Evolutionary conservation across 1,140 invertebrate species (phyloP), one percentile per base, ranked within the genome.

Genomic region (Drosophila ananassae): DNA sequence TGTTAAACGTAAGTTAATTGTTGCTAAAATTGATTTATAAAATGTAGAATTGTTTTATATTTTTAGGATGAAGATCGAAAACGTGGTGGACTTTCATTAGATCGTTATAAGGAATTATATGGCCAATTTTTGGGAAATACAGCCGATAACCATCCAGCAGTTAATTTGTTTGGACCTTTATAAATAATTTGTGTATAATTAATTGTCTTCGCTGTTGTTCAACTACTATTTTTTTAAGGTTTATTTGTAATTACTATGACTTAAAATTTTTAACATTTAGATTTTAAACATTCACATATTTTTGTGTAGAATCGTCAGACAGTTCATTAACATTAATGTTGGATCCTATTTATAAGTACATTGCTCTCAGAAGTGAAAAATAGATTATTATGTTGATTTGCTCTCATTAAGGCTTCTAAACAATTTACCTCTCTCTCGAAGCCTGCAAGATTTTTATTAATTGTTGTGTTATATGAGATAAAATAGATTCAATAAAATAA

Each of bases 71-170:
- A 96, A 54, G 96, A 97, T 91, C 93, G 95, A 87, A 94, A 94
- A 93, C 94, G 94, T 77, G 96, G 96, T 30, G 96, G 96, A 22
- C 92, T 97, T 10, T 95, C 94, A 4, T 89, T 97, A 44, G 93
- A 95, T 0, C 93, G 96, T 82, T 97, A 97, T 84, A 96, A 97
- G 92, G 96, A 97, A 91, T 93, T 97, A 0, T 97, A 97, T 79
- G 95, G 96, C 0, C 94, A 96, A 91, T 97, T 96, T 92, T 93
- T 97, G 44, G 95, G 96, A 17, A 95, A 96, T 91, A 94, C 95
- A 10, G 95, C 96, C 58, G 94, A 95, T 83, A 95, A 94, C 67
- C 93, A 93, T 77, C 93, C 94, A 55, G 96, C 95, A 22, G 95
- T 95, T 46, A 95, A 96, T 82, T 93, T 97, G 3, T 97, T 97